Percentiles rank a stretch among this genome's conserved stretches.
Evolutionary conservation across 2,888 invertebrate genomes (phyloP).

Genomic region (Brachypalpus laphriformis): DNA sequence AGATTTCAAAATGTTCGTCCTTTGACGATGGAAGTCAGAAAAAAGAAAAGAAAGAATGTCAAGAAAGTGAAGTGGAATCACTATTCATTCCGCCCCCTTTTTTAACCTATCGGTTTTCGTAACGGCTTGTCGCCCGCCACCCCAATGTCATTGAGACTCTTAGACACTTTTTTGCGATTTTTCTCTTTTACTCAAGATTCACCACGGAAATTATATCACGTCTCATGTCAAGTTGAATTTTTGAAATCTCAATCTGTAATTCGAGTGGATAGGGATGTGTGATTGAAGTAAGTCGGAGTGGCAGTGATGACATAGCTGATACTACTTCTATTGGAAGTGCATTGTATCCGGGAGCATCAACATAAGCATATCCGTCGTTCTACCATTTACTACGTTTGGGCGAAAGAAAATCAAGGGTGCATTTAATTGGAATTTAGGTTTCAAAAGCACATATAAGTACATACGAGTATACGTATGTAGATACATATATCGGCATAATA

Average conservation of each 20-base stretch:
- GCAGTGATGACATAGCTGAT: too few species aligned
- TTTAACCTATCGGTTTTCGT: not conserved
- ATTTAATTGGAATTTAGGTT: too few species aligned
- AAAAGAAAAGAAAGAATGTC: not conserved
- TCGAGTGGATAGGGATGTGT: not conserved
- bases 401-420: too few species aligned
- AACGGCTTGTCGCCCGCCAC: not conserved
- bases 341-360: too few species aligned
- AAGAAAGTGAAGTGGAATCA: not conserved
- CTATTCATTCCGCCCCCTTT: not conserved
- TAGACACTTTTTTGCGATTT: not conserved
- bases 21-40: not conserved
- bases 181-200: not conserved
- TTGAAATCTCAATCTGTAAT: slow-evolving; percentile 2
- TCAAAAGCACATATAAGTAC: too few species aligned
- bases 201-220: slow-evolving; percentile 1
- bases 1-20: slow-evolving; percentile 1
- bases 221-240: slow-evolving; percentile 10
- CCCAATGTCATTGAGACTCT: not conserved
- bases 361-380: too few species aligned
- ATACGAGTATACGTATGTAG: too few species aligned
- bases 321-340: too few species aligned
- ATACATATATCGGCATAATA: too few species aligned
- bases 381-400: too few species aligned
- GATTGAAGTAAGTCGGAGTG: not conserved